Percentiles rank a stretch among this genome's conserved stretches.
These are phyloP conservation scores for Silurus lanzhouensis DNA, from an alignment of 2,797 vertebrate species.

Conservation along the genomic window DNA sequence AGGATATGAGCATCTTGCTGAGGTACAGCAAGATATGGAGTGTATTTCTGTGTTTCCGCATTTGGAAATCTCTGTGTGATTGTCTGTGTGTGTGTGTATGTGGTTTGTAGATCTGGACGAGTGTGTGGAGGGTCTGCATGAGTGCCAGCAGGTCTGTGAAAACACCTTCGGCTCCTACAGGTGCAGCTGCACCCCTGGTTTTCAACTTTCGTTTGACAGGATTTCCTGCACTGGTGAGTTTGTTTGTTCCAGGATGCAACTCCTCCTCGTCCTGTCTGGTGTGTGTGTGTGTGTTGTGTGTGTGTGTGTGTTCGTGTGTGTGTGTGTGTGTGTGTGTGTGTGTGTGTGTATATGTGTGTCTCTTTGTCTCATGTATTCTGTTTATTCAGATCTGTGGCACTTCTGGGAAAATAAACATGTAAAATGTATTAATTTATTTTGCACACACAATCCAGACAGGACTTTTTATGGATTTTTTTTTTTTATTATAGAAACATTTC, in stretches of 20 bases:
- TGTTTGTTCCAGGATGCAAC: not conserved
- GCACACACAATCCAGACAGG: not conserved
- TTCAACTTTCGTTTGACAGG: conserved; percentile 52
- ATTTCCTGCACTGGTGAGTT: conserved; percentile 53
- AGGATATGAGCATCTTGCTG: no score
- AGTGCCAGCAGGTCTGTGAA: conserved; percentile 68
- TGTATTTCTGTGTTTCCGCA: not conserved
- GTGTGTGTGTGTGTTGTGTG: no score
- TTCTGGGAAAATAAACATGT: not conserved
- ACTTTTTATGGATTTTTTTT: not conserved
- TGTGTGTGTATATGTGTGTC: no score
- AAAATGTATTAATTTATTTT: not conserved
- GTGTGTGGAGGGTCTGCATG: conserved; percentile 59
- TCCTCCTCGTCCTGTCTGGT: not conserved
- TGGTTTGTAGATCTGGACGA: conserved; percentile 66
- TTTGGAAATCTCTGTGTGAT: not conserved
- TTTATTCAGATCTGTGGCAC: not conserved
- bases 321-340: no score
- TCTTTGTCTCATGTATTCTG: not conserved
- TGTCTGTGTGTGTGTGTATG: conserved; percentile 19
- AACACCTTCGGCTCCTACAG: conserved; percentile 71
- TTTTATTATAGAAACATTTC: no score
- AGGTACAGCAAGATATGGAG: conserved; percentile 9
- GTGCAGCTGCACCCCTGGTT: conserved; percentile 65
- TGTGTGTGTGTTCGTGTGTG: no score